Base-by-base conservation (phyloP, 2,888 invertebrate species). In the Ormyrus nitidulus region DNA sequence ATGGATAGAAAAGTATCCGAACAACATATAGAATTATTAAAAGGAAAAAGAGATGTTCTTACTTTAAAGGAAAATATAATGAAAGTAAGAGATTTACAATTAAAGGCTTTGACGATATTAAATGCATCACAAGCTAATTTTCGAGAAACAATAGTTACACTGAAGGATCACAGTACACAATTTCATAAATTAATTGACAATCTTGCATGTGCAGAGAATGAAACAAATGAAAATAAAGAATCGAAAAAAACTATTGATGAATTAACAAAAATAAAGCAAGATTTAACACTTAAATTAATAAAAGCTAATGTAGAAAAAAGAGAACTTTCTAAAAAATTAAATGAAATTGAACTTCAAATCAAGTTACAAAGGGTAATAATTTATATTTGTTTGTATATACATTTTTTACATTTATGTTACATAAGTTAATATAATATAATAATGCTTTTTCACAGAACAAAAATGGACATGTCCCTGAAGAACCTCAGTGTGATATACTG, bases 381-480 rank as follows among this genome's bases (percentile, higher is more conserved):
- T 11, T 61, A 19, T 58, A 19, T 44, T 58, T 72, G 34, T 34
- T 34, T 4, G 0, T 34, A 34, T 34, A 44, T 13, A 62, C 51
- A 49, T 54, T 13, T 61, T 49, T 51, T 8, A 65, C 61, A 71
- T 68, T 65, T 61, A 74, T 53, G 56, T 68, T 49, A 48, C 75
- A 44, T 62, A 56, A 44, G 19, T 59, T 64, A 56, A 48, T 54
- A 54, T 53, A 49, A 44, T 59, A 51, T 4, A 64, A 34, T 34
- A 34, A 34, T 66, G 11, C 9, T 59, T 64, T 44, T 81, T 76
- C 73, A 56, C 54, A 86, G 86, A 83, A 86, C 56, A 84, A 82
- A 49, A 85, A 85, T 68, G 71, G 49, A 9, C 83, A 72, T 9
- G 4, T 81, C 1, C 0, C 34, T 34, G 34, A 34, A 34, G 4